Evolutionary conservation across 2,113 vertebrate species (phyloP), one percentile per base, ranked within the genome.

Genomic region (Turnix velox): DNA sequence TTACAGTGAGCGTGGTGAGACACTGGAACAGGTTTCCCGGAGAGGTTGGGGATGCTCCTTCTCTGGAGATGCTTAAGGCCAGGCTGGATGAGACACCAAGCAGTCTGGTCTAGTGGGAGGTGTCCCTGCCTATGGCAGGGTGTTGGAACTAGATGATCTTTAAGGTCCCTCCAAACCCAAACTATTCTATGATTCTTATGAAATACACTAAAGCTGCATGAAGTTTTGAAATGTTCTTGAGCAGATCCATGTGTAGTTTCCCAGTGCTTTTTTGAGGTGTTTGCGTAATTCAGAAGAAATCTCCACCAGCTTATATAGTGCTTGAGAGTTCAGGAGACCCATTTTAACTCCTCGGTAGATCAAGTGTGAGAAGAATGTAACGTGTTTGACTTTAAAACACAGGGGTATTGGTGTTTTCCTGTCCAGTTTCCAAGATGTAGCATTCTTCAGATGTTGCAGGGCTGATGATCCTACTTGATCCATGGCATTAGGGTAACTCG

Each of bases 281-380:
- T 28, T 2, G 6, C 25, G 18, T 37, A 37, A 48, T 30, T 59
- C 11, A 4, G 39, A 65, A 92, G 58, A 55, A 66, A 42, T 49
- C 27, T n/a, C 69, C 25, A 35, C 10, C 42, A n/a, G 19, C 37
- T 73, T 0, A 7, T 10, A 20, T 17, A 39, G 45, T 0, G 0
- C 55, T 43, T 59, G 24, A 49, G n/a, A 52, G 14, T 87, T 89
- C 48, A 42, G 28, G 48, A 88, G 74, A 48, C 43, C 25, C 17
- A 4, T 46, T 72, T 57, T 68, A 48, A 48, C 25, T 65, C 27
- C 65, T 6, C 2, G 84, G 40, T 13, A 12, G 19, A 68, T 46
- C 24, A 12, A 17, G 31, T 7, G 19, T n/a, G 40, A 17, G 73
- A 73, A 84, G 30, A 17, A 3, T 48, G 0, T 55, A 40, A 51